Evolutionary conservation across 2,888 invertebrate genomes (phyloP), one percentile per base, ranked within the genome.

Genomic region (Caenorhabditis angaria): DNA sequence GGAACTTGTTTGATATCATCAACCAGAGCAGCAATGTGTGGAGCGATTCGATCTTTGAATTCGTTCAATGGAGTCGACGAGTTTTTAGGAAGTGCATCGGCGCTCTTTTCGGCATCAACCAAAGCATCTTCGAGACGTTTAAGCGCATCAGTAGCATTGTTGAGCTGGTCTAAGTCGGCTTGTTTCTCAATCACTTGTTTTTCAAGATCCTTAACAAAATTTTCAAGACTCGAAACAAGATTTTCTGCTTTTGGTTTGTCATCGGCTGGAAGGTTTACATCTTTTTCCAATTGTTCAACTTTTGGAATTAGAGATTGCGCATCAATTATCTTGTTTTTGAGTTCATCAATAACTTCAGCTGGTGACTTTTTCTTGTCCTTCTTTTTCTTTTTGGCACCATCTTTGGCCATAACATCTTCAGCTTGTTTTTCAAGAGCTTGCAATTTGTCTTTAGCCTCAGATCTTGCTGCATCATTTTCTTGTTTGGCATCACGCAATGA

Each of bases 371-470:
- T 61, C 51, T 61, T 61, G 50, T 29, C 48, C 51, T 61, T 61
- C 61, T 61, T 61, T 25, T 48, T 48, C 61, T 48, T 48, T 22
- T 61, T 51, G 3, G 25, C 51, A 8, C 50, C n/a, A n/a, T 47
- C 51, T 25, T 24, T 22, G 27, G 51, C 66, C 25, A 70, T 25
- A 20, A 66, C 32, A 48, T 58, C 60, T 20, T 64, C 65, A 58
- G 61, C 61, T n/a, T 65, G 58, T 41, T 71, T 72, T 24, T 71
- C 51, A 20, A 54, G 47, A n/a, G 48, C 57, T n/a, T 47, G 57
- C 18, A 76, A 50, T 51, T 71, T 67, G 14, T 68, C 61, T 59
- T 68, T 67, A 3, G 63, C 58, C 22, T 60, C 69, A 20, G 60
- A 54, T 14, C 60, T 50, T 24, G 65, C 65, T 55, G 70, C 65